Conservation (phyloP, 2,113 vertebrate species). For the Tetrao urogallus region DNA sequence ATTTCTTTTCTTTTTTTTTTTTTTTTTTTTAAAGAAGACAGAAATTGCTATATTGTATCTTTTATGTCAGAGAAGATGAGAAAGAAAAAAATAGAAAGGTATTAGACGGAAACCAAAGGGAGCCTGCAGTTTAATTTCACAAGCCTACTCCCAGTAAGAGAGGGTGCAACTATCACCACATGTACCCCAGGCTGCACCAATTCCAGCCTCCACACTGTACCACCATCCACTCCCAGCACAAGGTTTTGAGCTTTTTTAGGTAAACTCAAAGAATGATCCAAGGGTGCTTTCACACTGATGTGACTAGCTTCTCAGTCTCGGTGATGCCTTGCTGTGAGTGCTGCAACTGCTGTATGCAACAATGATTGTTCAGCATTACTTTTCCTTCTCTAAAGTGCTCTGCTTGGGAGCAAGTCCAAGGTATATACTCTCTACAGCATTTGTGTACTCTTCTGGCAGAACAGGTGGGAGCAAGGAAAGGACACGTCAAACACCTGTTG, state of each 20-base stretch:
- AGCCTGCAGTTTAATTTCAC: not conserved
- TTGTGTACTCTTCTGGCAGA: not conserved
- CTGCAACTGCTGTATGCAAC: not conserved
- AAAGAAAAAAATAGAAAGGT: not conserved
- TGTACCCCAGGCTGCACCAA: not conserved
- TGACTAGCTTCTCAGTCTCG: not conserved
- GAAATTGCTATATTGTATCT: not conserved
- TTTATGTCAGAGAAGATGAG: not conserved
- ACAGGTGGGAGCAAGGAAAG: not conserved
- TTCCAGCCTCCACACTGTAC: fast-evolving
- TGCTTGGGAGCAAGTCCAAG: not conserved
- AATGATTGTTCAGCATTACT: not conserved
- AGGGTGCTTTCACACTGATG: not conserved
- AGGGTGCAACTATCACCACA: not conserved
- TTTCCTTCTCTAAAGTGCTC: not conserved
- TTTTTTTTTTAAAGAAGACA: not conserved
- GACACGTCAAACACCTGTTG: not conserved
- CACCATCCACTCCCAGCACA: not conserved
- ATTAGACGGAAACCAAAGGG: not conserved
- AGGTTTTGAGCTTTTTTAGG: not conserved
- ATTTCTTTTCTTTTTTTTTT: not conserved
- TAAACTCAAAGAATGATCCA: not conserved
- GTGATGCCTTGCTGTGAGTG: not conserved
- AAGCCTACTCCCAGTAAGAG: not conserved
- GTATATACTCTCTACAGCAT: not conserved